phyloP scores from a whole-genome alignment of 1,140 invertebrate genomes.

The silkworm (Bombyx mori) region ASM3026992v2 NC_085110.1:12290001-12290500 shows the following conservation, averaged over 20 bases:
- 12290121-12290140: constrained; percentile 58
- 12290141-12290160: constrained; percentile 62
- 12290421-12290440: constrained; percentile 15
- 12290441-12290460: too few relatives aligned
- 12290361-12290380: constrained; percentile 29
- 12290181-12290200: constrained; percentile 39
- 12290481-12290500: constrained; percentile 16
- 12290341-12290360: constrained; percentile 33
- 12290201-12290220: constrained; percentile 43
- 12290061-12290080: constrained; percentile 64
- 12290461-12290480: constrained; percentile 12
- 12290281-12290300: constrained; percentile 44
- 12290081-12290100: constrained; percentile 66
- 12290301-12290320: constrained; percentile 53
- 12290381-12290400: constrained; percentile 48
- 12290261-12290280: constrained; percentile 59
- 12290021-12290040: constrained; percentile 55
- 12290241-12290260: constrained; percentile 65
- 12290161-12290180: constrained; percentile 45
- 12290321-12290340: constrained; percentile 31
- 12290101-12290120: constrained; percentile 71
- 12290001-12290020: constrained; percentile 36
- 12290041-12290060: constrained; percentile 54
- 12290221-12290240: constrained; percentile 43
- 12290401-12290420: constrained; percentile 58